Base-by-base conservation (phyloP, 2,797 vertebrate genomes). In the Phataginus tetradactyla region DNA sequence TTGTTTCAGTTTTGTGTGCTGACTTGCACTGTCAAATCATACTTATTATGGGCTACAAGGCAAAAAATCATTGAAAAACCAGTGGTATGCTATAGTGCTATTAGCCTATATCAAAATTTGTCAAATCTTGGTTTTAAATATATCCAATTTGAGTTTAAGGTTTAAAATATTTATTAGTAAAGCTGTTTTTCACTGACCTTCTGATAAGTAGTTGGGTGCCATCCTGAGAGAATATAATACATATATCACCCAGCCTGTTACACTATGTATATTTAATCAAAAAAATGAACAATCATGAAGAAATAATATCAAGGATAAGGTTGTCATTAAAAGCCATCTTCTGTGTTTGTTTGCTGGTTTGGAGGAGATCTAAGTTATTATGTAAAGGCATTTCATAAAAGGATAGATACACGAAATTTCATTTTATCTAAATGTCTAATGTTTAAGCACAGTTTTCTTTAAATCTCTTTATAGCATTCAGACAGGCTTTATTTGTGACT, bases 301-400 rank as follows among this genome's bases (percentile, higher is more conserved):
- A 90, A 92, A 94, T 55, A 68, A n/a, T 21, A 95, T 94, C 78
- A 95, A 89, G 87, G 49, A 91, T 95, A 29, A 51, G 42, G 15
- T 81, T 92, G 96, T 88, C 91, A 81, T 79, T 92, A 91, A 77
- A 97, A 96, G 0, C 15, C 49, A 18, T 49, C 90, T 25, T 86
- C n/a, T 79, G 92, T 96, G 71, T 79, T 74, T 90, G 92, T 13
- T 37, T 96, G 3, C 0, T 94, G 21, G 10, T 34, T 84, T 80
- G 77, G 61, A 96, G 29, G 80, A 71, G 71, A 85, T 11, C 34
- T 32, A 64, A 97, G 21, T 68, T 78, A 72, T 34, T 53, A 59
- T 13, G 7, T 53, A 69, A 63, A 81, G 27, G 5, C 8, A 55
- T 80, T 96, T 93, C 42, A 81, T 68, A 42, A 92, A 90, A 91